phyloP scores from a whole-genome alignment of 2,797 vertebrate species.

The Myripristis jacobus region DNA sequence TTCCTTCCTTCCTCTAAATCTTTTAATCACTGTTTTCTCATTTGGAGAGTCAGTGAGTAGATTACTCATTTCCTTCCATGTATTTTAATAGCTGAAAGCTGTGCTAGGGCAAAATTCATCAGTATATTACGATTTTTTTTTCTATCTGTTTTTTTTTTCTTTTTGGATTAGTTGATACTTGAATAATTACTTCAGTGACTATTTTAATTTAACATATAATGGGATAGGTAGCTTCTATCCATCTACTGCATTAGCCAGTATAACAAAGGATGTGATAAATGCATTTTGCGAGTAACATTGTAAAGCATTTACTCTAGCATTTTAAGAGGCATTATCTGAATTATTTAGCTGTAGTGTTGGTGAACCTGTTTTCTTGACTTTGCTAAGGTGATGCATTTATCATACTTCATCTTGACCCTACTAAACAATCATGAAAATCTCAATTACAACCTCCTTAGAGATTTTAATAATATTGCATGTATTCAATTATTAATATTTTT shows the following conservation, averaged over 20 bases:
- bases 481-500: conserved; percentile 44
- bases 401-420: conserved; percentile 28
- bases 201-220: no score
- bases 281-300: not conserved
- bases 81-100: not conserved
- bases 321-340: not conserved
- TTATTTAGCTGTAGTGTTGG: not conserved
- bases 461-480: conserved; percentile 41
- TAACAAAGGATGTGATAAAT: not conserved
- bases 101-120: not conserved
- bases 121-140: not conserved
- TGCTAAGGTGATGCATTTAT: not conserved
- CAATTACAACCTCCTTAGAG: conserved; percentile 10
- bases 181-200: not conserved
- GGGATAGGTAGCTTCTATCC: not conserved
- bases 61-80: conserved; percentile 14
- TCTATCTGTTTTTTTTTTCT: not conserved
- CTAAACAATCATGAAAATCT: conserved; percentile 36
- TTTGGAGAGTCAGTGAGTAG: conserved; percentile 1
- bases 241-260: not conserved
- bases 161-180: not conserved
- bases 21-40: conserved; percentile 19
- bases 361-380: not conserved
- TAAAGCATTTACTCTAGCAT: not conserved
- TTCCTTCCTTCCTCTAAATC: not conserved